Evolutionary conservation across 2,797 vertebrate genomes (phyloP), one percentile per base, ranked within the genome.

Genomic region (Synanceia verrucosa): DNA sequence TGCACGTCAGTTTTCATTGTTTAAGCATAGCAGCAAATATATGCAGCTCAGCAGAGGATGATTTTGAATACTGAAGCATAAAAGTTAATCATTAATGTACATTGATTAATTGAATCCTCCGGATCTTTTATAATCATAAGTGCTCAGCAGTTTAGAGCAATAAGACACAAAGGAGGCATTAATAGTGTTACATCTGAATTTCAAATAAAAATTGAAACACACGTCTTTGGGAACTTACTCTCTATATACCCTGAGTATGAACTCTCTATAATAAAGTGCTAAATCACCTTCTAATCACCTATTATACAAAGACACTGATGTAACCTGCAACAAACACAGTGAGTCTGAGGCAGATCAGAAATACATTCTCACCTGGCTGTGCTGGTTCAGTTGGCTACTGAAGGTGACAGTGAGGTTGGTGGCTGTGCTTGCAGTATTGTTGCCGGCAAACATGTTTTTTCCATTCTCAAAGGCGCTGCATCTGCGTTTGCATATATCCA

Each of bases 401-500:
- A 99, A 99, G 79, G 97, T 99, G 91, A 99, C 97, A 0, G 97
- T 99, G 82, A 99, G 95, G 87, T 99, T 99, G 92, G 97, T 92
- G 86, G 96, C 98, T 87, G 97, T 95, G 44, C 97, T 97, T 4
- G 97, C 96, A 16, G 95, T 93, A 60, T 92, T 96, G 23, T 93
- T 97, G 62, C 94, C 95, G 0, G 95, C 94, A 69, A 99, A 99
- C 7, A 97, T 94, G 68, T 96, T 97, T 88, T 99, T 99, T 65
- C 96, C 96, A 29, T 96, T 97, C 67, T 99, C 97, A 34, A 99
- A 99, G 87, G 96, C 96, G 73, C 96, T 97, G 87, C 95, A 96
- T 76, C 98, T 95, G 67, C 97, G 93, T 88, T 99, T 99, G 92
- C 98, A 99, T 84, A 99, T 98, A 82, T 99, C 98, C 97, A 99